phyloP scores from a whole-genome alignment of 2,113 vertebrate genomes.

The Petrocephalus microphthalmus region DNA sequence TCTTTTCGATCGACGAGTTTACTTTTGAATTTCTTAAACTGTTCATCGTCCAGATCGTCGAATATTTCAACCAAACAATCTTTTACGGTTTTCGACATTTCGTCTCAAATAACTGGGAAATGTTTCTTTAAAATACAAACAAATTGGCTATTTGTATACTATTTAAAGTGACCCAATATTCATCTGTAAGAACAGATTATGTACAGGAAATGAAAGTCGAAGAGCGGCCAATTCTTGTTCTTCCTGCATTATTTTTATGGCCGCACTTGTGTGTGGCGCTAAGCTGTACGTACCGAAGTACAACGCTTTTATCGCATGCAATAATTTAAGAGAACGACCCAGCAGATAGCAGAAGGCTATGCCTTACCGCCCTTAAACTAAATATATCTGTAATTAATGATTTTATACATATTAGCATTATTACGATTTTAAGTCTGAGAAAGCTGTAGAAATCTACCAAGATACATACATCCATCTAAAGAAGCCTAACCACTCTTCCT shows the following conservation, averaged over 20 bases:
- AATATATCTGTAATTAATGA: background rate
- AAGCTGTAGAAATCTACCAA: background rate
- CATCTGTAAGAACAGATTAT: background rate
- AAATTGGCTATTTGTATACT: background rate
- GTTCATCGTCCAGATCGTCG: background rate
- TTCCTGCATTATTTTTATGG: background rate
- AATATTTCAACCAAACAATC: background rate
- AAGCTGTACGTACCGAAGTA: background rate
- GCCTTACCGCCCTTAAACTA: background rate
- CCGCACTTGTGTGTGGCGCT: background rate
- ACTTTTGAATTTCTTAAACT: constrained; percentile 11
- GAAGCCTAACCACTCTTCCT: background rate
- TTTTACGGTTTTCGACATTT: background rate
- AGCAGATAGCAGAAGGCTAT: background rate
- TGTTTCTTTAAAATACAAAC: background rate
- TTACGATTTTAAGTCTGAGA: background rate
- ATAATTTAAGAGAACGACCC: background rate
- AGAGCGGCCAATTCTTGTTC: background rate
- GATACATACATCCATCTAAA: background rate
- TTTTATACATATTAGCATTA: background rate
- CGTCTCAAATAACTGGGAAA: background rate
- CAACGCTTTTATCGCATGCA: background rate
- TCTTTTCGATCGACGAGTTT: constrained; percentile 9
- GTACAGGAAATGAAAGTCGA: background rate
- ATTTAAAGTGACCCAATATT: background rate